Base-by-base conservation (phyloP, 2,113 vertebrate species). In the Chlorodrepanis virens region DNA sequence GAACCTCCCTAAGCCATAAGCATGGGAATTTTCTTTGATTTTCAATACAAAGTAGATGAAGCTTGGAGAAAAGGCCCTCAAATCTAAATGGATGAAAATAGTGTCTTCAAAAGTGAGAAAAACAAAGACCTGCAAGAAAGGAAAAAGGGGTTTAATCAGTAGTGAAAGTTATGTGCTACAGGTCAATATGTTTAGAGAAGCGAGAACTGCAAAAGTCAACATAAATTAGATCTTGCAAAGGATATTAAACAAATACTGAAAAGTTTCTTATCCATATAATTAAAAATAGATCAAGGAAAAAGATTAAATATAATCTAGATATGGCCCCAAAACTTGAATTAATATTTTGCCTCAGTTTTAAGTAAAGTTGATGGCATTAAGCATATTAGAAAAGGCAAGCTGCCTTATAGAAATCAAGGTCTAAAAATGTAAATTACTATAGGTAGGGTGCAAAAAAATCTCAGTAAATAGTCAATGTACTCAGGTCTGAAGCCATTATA, bases 241-340 rank as follows among this genome's bases (percentile, higher is more conserved):
- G 52, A 93, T 92, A 89, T 93, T 94, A 94, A 95, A 90, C 83
- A 95, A 92, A 95, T 93, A 94, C 75, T 70, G 68, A 88, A 81
- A 90, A 88, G 59, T 95, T 92, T 67, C 76, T 81, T 95, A 86
- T 59, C 35, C 79, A 94, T 47, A 74, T 92, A 90, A 95, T 94
- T 95, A 97, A 93, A 97, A 93, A 94, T 77, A 95, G 71, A 95
- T 93, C 71, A 94, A 96, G 64, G 60, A 59, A 83, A 90, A 31
- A 83, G 50, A 83, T 89, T 93, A 92, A 94, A 88, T 83, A 47
- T 52, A 77, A 85, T 90, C 59, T 88, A 88, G 75, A 80, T 67
- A 86, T 59, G 15, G 42, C 59, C 59, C 49, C 37, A 80, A 94
- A 93, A 86, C 23, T 8, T 89, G 76, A 90, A 77, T 89, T 92